Conservation (phyloP, 2,797 vertebrate genomes). For the Passerculus sandwichensis region DNA sequence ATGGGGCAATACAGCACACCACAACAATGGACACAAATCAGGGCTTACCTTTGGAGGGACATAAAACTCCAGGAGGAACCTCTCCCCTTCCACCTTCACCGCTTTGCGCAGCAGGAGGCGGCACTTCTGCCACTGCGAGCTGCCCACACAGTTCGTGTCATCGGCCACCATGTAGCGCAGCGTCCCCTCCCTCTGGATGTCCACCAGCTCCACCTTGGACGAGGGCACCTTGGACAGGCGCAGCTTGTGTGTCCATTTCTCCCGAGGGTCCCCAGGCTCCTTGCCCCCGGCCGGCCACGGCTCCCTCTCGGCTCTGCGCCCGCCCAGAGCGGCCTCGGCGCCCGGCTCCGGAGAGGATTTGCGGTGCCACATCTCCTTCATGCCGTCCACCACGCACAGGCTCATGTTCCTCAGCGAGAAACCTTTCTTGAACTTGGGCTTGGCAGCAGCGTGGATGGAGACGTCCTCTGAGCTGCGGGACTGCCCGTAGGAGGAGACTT, state of each 20-base stretch:
- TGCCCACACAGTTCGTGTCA: constrained; percentile 89
- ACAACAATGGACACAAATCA: rapidly evolving
- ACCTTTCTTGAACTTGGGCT: constrained; percentile 93
- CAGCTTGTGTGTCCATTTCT: constrained; percentile 81
- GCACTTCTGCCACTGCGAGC: constrained; percentile 95
- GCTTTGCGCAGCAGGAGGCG: constrained; percentile 91
- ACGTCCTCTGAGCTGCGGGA: constrained; percentile 96
- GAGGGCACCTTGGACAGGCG: constrained; percentile 82
- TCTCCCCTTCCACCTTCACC: constrained; percentile 84
- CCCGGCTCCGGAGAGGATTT: constrained; percentile 88
- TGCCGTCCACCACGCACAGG: constrained; percentile 92
- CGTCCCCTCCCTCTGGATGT: constrained; percentile 93
- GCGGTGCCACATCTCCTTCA: constrained; percentile 96
- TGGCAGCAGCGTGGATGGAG: constrained; percentile 80
- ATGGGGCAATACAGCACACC: too few species aligned
- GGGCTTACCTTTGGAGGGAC: constrained; percentile 92
- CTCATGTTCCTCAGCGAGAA: constrained; percentile 98
- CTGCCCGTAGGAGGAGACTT: constrained; percentile 87
- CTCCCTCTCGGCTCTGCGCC: constrained; percentile 78
- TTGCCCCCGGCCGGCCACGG: constrained; percentile 24
- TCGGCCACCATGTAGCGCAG: constrained; percentile 96
- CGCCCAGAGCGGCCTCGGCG: neutral
- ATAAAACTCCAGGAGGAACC: constrained; percentile 95
- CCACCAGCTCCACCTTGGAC: constrained; percentile 89
- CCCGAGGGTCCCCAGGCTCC: constrained; percentile 59